These are phyloP conservation scores for Lepisosteus osseus DNA, from an alignment of 2,113 vertebrate genomes.

Conservation along the genomic window DNA sequence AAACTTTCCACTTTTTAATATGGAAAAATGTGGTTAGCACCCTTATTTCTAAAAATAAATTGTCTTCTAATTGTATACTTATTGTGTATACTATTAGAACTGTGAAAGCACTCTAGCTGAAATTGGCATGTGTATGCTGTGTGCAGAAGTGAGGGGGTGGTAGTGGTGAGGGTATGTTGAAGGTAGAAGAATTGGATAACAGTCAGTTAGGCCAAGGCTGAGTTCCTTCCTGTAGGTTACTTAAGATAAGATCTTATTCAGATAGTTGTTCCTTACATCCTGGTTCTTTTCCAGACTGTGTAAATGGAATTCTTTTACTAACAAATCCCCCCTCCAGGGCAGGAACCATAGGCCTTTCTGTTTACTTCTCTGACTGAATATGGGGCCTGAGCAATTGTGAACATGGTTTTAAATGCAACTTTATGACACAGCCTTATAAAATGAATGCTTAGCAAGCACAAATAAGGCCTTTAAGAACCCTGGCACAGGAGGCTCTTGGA, in stretches of 20 bases:
- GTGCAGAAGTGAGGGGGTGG: constrained; percentile 9
- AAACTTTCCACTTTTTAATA: too few species aligned
- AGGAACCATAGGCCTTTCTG: constrained; percentile 21
- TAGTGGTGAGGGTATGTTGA: constrained; percentile 13
- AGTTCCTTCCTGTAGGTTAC: constrained; percentile 40
- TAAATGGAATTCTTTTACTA: constrained; percentile 22
- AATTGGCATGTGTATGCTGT: background rate
- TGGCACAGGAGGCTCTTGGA: too few species aligned
- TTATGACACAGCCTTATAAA: too few species aligned
- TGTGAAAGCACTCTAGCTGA: too few species aligned
- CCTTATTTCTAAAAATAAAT: too few species aligned
- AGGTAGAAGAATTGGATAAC: constrained; percentile 9
- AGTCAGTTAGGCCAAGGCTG: constrained; percentile 16
- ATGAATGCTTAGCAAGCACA: too few species aligned
- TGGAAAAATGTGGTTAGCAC: too few species aligned
- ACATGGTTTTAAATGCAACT: too few species aligned
- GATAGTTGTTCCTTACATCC: constrained; percentile 24
- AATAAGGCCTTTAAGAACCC: too few species aligned
- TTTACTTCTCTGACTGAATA: constrained; percentile 34
- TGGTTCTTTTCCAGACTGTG: constrained; percentile 21
- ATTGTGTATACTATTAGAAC: too few species aligned
- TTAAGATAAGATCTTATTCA: constrained; percentile 37
- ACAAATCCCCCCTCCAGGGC: constrained; percentile 29
- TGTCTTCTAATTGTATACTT: too few species aligned
- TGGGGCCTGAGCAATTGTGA: background rate